A percentile compares a stretch with the other conserved stretches of the same genome.
Evolutionary conservation across 2,797 vertebrate species (phyloP).

Genomic region (Lepus townsendii): DNA sequence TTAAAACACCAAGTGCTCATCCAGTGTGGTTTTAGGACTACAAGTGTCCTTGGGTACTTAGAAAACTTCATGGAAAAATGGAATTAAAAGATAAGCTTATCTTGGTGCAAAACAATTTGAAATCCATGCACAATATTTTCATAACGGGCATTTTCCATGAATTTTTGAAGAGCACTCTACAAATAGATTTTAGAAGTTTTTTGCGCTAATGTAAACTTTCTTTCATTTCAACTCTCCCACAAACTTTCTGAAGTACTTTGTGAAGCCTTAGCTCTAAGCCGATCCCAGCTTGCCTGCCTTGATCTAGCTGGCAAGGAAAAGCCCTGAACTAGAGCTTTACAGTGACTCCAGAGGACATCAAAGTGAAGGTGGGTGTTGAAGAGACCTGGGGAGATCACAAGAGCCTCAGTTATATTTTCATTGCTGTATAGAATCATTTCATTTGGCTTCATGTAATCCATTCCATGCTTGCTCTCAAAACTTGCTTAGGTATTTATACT

Average conservation of each 20-base stretch:
- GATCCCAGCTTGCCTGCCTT: background rate
- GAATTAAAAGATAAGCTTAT: too few relatives aligned
- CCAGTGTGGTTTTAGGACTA: accelerated
- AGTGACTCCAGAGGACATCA: background rate
- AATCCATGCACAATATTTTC: too few relatives aligned
- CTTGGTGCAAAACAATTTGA: too few relatives aligned
- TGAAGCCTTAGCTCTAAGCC: background rate
- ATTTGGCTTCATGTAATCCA: background rate
- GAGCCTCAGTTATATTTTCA: background rate
- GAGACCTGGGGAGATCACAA: background rate
- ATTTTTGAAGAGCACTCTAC: too few relatives aligned
- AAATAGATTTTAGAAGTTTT: too few relatives aligned
- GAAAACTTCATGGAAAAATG: too few relatives aligned
- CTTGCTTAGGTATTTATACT: background rate
- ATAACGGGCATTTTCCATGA: too few relatives aligned
- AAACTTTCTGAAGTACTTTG: too few relatives aligned
- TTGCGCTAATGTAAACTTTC: too few relatives aligned
- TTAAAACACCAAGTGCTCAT: background rate
- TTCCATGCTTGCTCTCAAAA: background rate
- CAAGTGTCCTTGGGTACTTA: too few relatives aligned
- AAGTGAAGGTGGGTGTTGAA: background rate
- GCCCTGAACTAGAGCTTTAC: background rate
- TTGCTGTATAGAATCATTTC: background rate
- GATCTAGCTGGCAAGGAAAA: background rate
- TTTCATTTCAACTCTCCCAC: too few relatives aligned